phyloP scores from a whole-genome alignment of 2,113 vertebrate species.

The Tachycineta bicolor region DNA sequence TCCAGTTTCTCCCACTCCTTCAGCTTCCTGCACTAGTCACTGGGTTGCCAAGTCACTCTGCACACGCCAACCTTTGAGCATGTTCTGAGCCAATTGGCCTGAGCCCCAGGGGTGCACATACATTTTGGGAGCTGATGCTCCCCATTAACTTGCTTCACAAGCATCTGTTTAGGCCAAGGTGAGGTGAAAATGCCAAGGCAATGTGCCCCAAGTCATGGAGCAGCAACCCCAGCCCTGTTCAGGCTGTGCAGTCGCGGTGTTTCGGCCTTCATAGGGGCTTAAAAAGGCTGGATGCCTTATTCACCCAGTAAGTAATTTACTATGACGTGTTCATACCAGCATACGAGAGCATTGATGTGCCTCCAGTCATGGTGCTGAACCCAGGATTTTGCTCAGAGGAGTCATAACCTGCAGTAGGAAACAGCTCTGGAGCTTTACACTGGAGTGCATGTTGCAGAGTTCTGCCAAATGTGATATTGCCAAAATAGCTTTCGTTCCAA shows the following conservation, averaged over 20 bases:
- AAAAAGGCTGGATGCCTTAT: neutral
- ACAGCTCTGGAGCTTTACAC: neutral
- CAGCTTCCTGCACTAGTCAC: neutral
- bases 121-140: neutral
- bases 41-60: neutral
- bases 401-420: neutral
- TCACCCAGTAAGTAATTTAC: neutral
- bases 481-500: constrained; percentile 43
- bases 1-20: neutral
- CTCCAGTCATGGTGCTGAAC: neutral
- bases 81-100: neutral
- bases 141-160: neutral
- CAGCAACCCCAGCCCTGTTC: neutral
- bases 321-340: neutral
- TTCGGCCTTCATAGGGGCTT: neutral
- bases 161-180: neutral
- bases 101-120: neutral
- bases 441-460: neutral
- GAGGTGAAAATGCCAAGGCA: neutral
- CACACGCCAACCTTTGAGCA: neutral
- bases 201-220: neutral
- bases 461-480: neutral
- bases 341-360: neutral
- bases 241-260: neutral
- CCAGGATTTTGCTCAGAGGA: neutral